Conservation (phyloP, 2,888 invertebrate genomes). For the Sthenelais limicola region DNA sequence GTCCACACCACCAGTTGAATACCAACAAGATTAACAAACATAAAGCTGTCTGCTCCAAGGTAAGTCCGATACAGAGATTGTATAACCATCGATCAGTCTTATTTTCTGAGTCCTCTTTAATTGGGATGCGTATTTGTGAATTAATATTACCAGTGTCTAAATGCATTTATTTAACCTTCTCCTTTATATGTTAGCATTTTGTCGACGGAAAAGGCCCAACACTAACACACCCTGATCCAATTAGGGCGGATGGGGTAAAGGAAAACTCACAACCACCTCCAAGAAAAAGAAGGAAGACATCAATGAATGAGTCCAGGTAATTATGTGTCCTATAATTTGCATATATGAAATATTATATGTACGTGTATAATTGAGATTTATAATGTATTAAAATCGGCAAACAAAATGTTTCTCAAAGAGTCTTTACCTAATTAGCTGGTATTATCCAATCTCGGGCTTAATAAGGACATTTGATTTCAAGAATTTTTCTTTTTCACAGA, state of each 20-base stretch:
- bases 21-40: background rate
- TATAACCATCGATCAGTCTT: background rate
- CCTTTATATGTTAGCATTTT: background rate
- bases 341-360: too few relatives aligned
- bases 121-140: background rate
- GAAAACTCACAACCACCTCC: background rate
- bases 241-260: background rate
- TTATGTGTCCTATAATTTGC: too few relatives aligned
- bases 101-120: background rate
- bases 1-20: background rate
- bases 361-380: too few relatives aligned
- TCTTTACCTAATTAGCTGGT: too few relatives aligned
- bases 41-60: background rate
- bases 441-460: too few relatives aligned
- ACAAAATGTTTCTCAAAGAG: too few relatives aligned
- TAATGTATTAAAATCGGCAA: too few relatives aligned
- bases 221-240: background rate
- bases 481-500: too few relatives aligned
- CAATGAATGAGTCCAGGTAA: too few relatives aligned
- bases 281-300: background rate
- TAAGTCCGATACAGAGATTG: background rate
- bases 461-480: too few relatives aligned
- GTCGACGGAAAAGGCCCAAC: background rate
- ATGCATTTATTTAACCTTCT: background rate
- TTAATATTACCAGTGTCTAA: background rate